Conservation (phyloP, 2,113 vertebrate genomes). For the Anser cygnoides region DNA sequence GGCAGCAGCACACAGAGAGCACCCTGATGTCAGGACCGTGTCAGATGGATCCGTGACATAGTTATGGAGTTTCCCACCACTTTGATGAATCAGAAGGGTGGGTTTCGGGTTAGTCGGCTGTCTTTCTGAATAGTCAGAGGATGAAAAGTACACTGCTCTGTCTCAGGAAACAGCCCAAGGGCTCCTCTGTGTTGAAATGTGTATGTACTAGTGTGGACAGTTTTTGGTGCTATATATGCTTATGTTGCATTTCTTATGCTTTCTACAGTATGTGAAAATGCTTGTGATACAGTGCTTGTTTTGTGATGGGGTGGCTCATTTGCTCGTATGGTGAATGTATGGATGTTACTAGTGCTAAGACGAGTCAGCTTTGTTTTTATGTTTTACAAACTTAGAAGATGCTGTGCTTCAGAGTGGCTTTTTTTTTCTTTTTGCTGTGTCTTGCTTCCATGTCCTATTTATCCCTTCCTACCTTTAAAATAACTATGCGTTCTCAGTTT, state of each 20-base stretch:
- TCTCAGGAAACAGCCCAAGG: neutral
- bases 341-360: neutral
- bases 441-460: neutral
- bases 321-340: neutral
- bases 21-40: fast-evolving
- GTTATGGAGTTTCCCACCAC: neutral
- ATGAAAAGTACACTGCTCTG: neutral
- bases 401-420: neutral
- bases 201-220: too few relatives aligned
- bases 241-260: neutral
- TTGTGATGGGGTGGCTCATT: neutral
- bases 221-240: neutral
- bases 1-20: neutral
- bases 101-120: neutral
- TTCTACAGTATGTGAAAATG: neutral
- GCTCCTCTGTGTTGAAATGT: neutral
- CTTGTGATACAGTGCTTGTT: neutral
- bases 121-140: neutral
- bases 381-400: neutral
- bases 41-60: neutral
- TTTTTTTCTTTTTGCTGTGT: too few relatives aligned
- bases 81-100: neutral
- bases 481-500: neutral
- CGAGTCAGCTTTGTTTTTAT: neutral
- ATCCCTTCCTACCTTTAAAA: neutral